Evolutionary conservation across 1,140 invertebrate species (phyloP), one percentile per base, ranked within the genome.

Genomic region (Penaeus vannamei): DNA sequence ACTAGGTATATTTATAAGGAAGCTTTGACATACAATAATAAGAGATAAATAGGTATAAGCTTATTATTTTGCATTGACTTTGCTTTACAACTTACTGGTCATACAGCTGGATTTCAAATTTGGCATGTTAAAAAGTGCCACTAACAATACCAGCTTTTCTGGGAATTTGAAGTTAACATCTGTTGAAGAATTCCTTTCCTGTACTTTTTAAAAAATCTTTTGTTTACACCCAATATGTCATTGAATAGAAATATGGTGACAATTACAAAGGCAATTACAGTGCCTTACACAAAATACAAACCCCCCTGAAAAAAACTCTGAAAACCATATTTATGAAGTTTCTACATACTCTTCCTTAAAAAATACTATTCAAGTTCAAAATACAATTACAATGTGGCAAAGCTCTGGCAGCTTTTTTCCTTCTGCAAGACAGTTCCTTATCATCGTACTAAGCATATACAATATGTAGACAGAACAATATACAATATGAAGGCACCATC

Each of bases 1-100:
- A 85, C 84, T 85, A 85, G 53, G 69, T 85, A 76, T 85, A 85
- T 85, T 85, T 77, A 77, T 85, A 85, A 85, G 84, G 84, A 85
- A 77, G 66, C 84, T 85, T 85, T 85, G 66, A 85, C 84, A 85
- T 85, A 85, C 66, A 77, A 53, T 85, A 76, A 85, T 77, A 76
- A 76, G 83, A 85, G 69, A 85, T 85, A 77, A 60, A 85, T 77
- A 85, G 46, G 84, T 61, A 76, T 83, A 77, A 85, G 84, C 69
- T 64, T 85, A 85, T 76, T 32, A 42, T 77, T 60, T 77, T 77
- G 84, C 84, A 85, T 85, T 85, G 84, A 85, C 84, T 53, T 81
- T 53, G 53, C 53, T 53, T 53, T 53, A 53, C 53, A 53, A 53
- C 53, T 53, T 53, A 53, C 53, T 53, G 53, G 10, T 53, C 53